These are phyloP conservation scores for Hafferia zeledoni DNA, from an alignment of 2,797 vertebrate genomes.

Conservation along the genomic window DNA sequence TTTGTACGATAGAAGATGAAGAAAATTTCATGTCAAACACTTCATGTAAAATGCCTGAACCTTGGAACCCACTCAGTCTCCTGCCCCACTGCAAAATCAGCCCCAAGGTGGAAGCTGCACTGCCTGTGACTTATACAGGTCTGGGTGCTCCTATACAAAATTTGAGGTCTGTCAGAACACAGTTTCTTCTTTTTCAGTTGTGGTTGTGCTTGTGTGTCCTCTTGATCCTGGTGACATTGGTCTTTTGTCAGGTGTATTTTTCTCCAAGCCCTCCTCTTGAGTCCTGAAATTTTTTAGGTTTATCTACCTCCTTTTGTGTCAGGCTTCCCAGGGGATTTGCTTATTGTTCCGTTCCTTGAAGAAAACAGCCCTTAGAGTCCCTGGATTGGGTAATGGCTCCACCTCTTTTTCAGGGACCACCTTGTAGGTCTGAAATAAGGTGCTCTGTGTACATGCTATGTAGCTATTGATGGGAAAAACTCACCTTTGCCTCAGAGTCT, in stretches of 20 bases:
- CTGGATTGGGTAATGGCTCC: not conserved
- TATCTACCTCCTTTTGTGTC: not conserved
- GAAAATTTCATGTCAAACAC: not conserved
- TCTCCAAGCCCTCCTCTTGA: not conserved
- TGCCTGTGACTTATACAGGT: fast-evolving
- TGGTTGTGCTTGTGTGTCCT: not conserved
- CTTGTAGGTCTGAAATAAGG: not conserved
- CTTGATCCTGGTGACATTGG: not conserved
- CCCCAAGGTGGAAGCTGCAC: not conserved
- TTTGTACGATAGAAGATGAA: not conserved
- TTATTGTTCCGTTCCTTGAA: not conserved
- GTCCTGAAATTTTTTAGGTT: not conserved
- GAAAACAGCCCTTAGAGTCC: not conserved
- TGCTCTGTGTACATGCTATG: not conserved
- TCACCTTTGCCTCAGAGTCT: not conserved
- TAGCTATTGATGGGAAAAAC: not conserved
- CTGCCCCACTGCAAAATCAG: not conserved
- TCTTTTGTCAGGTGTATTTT: not conserved
- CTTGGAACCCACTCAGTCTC: not conserved
- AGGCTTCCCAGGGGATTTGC: not conserved
- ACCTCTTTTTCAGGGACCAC: not conserved
- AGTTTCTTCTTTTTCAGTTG: not conserved
- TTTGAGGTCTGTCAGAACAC: not conserved
- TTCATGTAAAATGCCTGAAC: not conserved
- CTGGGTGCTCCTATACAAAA: not conserved